Evolutionary conservation across 2,113 vertebrate genomes (phyloP).

Genomic region (Gasterosteus nipponicus): DNA sequence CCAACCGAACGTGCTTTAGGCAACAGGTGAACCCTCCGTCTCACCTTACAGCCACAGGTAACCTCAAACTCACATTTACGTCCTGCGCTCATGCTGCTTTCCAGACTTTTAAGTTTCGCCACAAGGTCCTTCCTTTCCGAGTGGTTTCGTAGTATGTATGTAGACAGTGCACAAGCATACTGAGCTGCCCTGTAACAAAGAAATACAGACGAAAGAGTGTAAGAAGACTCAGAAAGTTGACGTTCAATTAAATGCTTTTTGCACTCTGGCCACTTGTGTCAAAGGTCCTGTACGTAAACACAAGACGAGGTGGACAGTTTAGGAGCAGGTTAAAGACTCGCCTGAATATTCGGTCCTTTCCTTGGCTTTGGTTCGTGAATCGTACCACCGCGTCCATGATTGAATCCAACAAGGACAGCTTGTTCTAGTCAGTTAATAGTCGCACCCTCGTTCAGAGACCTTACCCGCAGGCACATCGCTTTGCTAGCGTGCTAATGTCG

Average conservation of each 20-base stretch:
- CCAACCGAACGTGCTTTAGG: no score
- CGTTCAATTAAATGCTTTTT: background rate
- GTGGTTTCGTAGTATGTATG: constrained; percentile 87
- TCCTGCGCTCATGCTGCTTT: constrained; percentile 90
- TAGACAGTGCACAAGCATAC: constrained; percentile 90
- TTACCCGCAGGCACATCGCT: background rate
- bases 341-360: constrained; percentile 92
- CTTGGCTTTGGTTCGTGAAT: constrained; percentile 88
- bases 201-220: background rate
- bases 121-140: constrained; percentile 81
- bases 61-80: constrained; percentile 88
- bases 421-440: constrained; percentile 44
- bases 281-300: background rate
- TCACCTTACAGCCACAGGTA: no score
- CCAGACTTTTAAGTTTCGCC: constrained; percentile 88
- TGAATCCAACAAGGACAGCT: constrained; percentile 30
- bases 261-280: no score
- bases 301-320: background rate
- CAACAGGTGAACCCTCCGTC: no score
- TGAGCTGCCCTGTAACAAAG: constrained; percentile 88
- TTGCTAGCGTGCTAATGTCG: background rate
- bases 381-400: constrained; percentile 86
- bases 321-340: constrained; percentile 49
- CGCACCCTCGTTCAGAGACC: background rate
- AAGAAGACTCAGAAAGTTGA: background rate